Conservation (phyloP, 2,888 invertebrate species). For the Ligdia adustata region DNA sequence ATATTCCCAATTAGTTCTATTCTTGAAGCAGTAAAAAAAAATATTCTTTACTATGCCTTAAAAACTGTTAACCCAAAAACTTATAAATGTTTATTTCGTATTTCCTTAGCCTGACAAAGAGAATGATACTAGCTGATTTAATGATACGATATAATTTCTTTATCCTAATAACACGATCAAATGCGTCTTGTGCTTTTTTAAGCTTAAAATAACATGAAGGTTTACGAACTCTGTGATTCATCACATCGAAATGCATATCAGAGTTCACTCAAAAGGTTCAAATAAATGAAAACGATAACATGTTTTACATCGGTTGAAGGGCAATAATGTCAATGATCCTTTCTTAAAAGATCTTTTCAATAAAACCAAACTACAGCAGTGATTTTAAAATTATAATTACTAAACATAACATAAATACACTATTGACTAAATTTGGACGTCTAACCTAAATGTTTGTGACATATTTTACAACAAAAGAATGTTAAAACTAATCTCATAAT, state of each 20-base stretch:
- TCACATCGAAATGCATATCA: constrained; percentile 11
- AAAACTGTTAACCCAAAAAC: too few relatives aligned
- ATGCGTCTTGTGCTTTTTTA: too few relatives aligned
- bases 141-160: too few relatives aligned
- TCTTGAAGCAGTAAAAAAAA: too few relatives aligned
- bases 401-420: constrained; percentile 22
- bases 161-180: too few relatives aligned
- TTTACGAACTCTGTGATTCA: constrained; percentile 22
- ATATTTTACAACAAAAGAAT: constrained; percentile 15
- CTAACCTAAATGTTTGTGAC: constrained; percentile 20
- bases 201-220: constrained; percentile 22
- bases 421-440: constrained; percentile 32
- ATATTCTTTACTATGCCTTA: too few relatives aligned
- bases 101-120: too few relatives aligned
- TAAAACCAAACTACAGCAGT: constrained; percentile 18
- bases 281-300: constrained; percentile 14
- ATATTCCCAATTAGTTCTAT: too few relatives aligned
- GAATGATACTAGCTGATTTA: too few relatives aligned
- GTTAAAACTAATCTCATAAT: too few relatives aligned
- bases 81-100: too few relatives aligned
- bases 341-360: not conserved
- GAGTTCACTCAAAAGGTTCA: constrained; percentile 9
- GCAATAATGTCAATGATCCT: constrained; percentile 23
- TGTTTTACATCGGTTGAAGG: constrained; percentile 11
- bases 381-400: constrained; percentile 23